phyloP scores from a whole-genome alignment of 2,888 invertebrate genomes.

The Diarsia dahlii region DNA sequence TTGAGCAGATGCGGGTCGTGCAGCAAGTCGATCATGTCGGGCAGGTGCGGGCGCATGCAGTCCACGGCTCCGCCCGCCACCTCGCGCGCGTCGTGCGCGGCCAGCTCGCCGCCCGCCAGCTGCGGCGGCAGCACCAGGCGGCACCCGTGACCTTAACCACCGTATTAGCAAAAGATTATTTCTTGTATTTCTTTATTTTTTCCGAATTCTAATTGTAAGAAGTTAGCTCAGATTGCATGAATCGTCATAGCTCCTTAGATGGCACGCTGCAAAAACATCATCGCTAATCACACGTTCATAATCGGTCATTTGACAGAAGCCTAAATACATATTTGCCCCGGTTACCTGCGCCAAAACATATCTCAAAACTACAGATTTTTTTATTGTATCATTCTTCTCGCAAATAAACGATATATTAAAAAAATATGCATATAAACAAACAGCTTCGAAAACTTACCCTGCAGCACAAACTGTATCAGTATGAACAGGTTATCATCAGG shows the following conservation, averaged over 20 bases:
- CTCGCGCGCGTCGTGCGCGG: slow-evolving; percentile 82
- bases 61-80: slow-evolving; percentile 97
- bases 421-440: neutral
- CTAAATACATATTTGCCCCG: neutral
- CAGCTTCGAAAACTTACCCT: slow-evolving; percentile 87
- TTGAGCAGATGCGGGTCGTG: slow-evolving; percentile 98
- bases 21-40: slow-evolving; percentile 98
- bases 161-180: neutral
- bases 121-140: slow-evolving; percentile 93
- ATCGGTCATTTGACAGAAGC: too few species aligned
- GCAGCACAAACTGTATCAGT: slow-evolving; percentile 96
- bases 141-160: slow-evolving; percentile 81
- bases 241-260: too few species aligned
- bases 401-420: neutral
- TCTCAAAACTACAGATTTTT: neutral
- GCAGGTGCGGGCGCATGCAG: slow-evolving; percentile 97
- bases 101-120: slow-evolving; percentile 71
- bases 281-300: neutral
- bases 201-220: neutral
- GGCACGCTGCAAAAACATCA: neutral
- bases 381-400: neutral
- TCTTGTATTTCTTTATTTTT: neutral
- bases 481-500: slow-evolving; percentile 98
- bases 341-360: neutral
- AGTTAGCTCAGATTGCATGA: too few species aligned